Conservation (phyloP, 2,797 vertebrate genomes). For the Nyctibius grandis region DNA sequence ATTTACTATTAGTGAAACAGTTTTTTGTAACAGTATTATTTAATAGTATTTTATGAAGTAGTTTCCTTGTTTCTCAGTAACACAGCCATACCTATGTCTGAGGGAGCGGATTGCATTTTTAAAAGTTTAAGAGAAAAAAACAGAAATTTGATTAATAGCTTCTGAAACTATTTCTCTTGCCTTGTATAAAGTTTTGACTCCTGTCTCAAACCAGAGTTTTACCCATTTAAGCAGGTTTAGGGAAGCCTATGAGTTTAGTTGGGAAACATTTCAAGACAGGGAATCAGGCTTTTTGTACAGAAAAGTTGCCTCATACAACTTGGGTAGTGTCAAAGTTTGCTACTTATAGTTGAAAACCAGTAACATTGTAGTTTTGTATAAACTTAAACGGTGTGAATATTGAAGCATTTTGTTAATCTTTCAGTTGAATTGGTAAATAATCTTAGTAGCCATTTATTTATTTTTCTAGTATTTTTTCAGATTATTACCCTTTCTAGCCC, state of each 20-base stretch:
- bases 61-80: background rate
- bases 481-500: background rate
- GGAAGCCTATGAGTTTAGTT: background rate
- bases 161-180: background rate
- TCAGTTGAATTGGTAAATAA: background rate
- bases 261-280: background rate
- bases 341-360: background rate
- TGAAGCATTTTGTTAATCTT: background rate
- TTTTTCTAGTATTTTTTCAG: background rate
- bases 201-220: background rate
- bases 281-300: background rate
- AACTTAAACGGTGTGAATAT: background rate
- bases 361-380: background rate
- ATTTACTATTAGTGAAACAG: background rate
- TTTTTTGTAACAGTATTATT: background rate
- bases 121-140: background rate
- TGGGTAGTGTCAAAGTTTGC: background rate
- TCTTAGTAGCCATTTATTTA: background rate
- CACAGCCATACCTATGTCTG: background rate
- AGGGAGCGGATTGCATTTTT: background rate
- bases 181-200: background rate
- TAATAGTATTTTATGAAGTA: background rate
- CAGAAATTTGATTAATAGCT: background rate
- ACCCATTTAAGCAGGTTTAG: background rate
- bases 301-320: background rate